phyloP scores from a whole-genome alignment of 2,888 invertebrate genomes.

The Orthonychiurus folsomi region DNA sequence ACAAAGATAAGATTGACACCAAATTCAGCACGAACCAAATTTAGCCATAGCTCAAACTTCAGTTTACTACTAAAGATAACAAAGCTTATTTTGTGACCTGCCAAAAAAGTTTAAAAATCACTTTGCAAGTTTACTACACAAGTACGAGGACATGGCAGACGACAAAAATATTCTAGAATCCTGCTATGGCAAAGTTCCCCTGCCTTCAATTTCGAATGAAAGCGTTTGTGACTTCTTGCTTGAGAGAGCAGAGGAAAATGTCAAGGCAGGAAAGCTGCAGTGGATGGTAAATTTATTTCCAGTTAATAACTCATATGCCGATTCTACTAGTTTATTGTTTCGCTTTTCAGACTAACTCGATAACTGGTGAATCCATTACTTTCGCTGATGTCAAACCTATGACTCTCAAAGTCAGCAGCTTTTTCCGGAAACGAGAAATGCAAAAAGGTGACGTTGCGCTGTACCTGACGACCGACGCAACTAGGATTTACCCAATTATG shows the following conservation, averaged over 20 bases:
- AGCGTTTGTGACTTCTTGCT: constrained; percentile 11
- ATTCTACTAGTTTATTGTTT: background rate
- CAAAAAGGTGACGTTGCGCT: constrained; percentile 14
- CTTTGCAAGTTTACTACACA: no score
- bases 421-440: constrained; percentile 15
- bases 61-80: no score
- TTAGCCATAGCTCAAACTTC: no score
- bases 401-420: constrained; percentile 11
- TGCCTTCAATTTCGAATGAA: background rate
- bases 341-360: constrained; percentile 14
- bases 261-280: background rate
- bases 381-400: constrained; percentile 18
- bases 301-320: background rate
- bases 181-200: background rate
- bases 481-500: constrained; percentile 13
- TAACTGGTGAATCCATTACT: constrained; percentile 17
- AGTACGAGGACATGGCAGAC: no score
- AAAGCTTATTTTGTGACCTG: no score
- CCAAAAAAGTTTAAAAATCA: no score
- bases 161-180: constrained; percentile 7
- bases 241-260: constrained; percentile 10
- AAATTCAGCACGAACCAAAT: no score
- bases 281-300: constrained; percentile 16
- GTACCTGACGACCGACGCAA: constrained; percentile 15
- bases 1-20: no score